Evolutionary conservation across 2,888 invertebrate species (phyloP).

Genomic region (Drosophila anomalata): DNA sequence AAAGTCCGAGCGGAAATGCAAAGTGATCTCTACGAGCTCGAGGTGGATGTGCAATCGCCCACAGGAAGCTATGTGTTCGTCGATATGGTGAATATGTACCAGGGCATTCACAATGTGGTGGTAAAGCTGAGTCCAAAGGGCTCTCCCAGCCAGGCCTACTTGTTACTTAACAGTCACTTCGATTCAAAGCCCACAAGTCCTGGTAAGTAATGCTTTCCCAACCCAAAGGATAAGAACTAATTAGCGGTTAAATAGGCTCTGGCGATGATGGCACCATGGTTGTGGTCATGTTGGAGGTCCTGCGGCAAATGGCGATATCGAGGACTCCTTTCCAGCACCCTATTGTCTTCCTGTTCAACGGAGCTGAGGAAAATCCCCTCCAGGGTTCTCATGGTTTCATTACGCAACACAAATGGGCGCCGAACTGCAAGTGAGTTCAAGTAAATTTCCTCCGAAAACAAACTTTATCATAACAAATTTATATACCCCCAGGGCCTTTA

Average conservation of each 20-base stretch:
- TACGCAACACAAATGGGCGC: conserved; percentile 91
- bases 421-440: conserved; percentile 85
- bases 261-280: conserved; percentile 88
- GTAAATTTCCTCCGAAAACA: neutral
- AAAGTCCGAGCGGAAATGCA: conserved; percentile 65
- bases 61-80: conserved; percentile 71
- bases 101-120: conserved; percentile 80
- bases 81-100: conserved; percentile 72
- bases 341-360: conserved; percentile 88
- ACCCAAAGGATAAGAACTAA: neutral
- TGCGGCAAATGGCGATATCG: conserved; percentile 83
- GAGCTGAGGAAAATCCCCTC: conserved; percentile 87
- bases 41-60: conserved; percentile 73
- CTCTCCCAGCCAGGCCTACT: conserved; percentile 66
- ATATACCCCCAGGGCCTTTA: conserved; percentile 86
- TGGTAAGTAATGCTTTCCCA: conserved; percentile 77
- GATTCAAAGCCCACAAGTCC: conserved; percentile 94
- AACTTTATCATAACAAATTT: neutral
- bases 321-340: conserved; percentile 84
- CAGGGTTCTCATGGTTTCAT: conserved; percentile 89
- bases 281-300: conserved; percentile 86
- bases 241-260: conserved; percentile 79
- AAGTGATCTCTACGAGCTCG: conserved; percentile 70
- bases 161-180: conserved; percentile 95
- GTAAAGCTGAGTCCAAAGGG: conserved; percentile 75